These are phyloP conservation scores for Drosophila athabasca DNA, from an alignment of 1,140 invertebrate genomes.

Conservation along the genomic window DNA sequence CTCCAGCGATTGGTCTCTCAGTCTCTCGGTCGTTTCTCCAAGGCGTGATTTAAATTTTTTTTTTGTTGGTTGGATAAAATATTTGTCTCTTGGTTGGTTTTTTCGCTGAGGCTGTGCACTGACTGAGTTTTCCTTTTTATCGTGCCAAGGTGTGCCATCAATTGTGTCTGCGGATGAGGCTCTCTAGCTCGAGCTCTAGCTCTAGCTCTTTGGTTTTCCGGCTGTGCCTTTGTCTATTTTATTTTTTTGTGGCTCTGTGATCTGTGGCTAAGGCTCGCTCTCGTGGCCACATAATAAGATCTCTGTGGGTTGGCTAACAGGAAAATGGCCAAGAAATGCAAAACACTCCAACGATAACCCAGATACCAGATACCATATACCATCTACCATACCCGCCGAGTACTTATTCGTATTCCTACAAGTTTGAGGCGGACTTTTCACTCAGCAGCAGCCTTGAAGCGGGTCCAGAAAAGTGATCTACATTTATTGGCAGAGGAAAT, in stretches of 20 bases:
- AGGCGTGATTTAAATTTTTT: conserved; percentile 70
- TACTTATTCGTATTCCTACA: conserved; percentile 4
- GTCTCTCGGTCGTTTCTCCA: conserved; percentile 27
- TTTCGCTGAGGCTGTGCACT: conserved; percentile 47
- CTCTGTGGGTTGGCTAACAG: conserved; percentile 43
- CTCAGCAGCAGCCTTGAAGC: conserved; percentile 6
- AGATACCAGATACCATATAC: too few relatives aligned
- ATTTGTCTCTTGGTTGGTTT: conserved; percentile 56
- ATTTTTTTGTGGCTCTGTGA: conserved; percentile 9
- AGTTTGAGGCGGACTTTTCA: conserved; percentile 1
- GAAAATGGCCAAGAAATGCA: conserved; percentile 62
- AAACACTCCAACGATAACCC: conserved; percentile 53
- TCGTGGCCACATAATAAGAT: conserved; percentile 23
- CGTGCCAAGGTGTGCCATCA: conserved; percentile 81
- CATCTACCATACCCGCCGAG: too few relatives aligned
- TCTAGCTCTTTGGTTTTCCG: conserved; percentile 43
- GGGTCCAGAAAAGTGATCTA: too few relatives aligned
- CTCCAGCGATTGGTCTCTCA: conserved; percentile 5
- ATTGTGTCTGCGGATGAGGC: conserved; percentile 56
- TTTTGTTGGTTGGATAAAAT: conserved; percentile 64
- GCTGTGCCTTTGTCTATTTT: conserved; percentile 39
- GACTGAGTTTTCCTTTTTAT: conserved; percentile 80
- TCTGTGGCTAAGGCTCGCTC: conserved; percentile 14
- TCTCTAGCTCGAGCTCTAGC: conserved; percentile 6
- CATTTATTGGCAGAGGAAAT: too few relatives aligned